Conservation (phyloP, 2,113 vertebrate species). For the Rhabdornis inornatus region DNA sequence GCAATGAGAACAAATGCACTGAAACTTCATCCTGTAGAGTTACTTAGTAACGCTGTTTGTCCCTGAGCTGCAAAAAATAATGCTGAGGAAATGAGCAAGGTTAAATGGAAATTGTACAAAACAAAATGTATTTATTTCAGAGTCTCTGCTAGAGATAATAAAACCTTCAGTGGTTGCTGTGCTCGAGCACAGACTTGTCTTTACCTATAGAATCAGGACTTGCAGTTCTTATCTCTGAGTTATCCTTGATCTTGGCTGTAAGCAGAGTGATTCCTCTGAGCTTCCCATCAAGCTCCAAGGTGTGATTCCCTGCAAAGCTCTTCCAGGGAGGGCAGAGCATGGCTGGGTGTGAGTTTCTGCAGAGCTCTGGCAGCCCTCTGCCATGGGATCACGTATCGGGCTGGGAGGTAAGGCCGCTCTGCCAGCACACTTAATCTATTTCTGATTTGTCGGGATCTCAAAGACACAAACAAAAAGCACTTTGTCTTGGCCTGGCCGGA, state of each 20-base stretch:
- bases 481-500: neutral
- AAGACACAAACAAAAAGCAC: constrained; percentile 23
- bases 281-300: neutral
- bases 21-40: neutral
- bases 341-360: neutral
- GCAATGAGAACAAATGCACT: neutral
- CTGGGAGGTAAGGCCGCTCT: neutral
- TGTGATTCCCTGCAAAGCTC: rapidly evolving
- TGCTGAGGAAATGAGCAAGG: neutral
- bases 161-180: neutral
- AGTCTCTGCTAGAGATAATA: neutral
- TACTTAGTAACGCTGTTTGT: neutral
- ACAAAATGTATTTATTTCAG: neutral
- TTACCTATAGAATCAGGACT: neutral
- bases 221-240: neutral
- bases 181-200: neutral
- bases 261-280: neutral
- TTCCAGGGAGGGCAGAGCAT: neutral
- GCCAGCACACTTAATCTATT: neutral
- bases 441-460: constrained; percentile 6
- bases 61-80: neutral
- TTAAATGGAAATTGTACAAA: neutral
- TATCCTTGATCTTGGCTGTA: neutral
- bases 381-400: neutral
- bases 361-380: neutral